Base-by-base conservation (phyloP, 2,888 invertebrate species). In the Aleiodes testaceus region DNA sequence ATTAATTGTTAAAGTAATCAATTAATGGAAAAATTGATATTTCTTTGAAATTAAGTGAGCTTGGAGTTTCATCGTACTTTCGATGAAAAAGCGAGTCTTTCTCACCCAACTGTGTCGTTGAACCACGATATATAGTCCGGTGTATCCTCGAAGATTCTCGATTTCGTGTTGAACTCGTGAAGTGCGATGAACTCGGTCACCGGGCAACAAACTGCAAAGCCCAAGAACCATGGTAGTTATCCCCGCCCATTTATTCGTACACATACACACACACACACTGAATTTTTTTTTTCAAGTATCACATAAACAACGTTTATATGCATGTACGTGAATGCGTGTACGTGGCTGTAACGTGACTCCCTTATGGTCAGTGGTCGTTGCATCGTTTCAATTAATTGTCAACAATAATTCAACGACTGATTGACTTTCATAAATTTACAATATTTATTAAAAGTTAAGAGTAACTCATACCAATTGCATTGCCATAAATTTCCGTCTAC, bases 121-220 rank as follows among this genome's bases (percentile, higher is more conserved):
- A 47, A 47, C 47, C 14, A 70, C 72, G 69, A 53, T 50, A 30
- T 69, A 45, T 69, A 73, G 66, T 70, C 69, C 63, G 67, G 70
- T 65, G 74, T 66, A 59, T 71, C 63, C 50, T 76, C 76, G 85
- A 86, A 84, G 81, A 79, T 85, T 85, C 85, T 86, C 84, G 85
- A 85, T 86, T 85, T 86, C 85, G 84, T 81, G 84, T 78, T 79
- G 74, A 63, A 63, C 36, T 59, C 59, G 36, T 42, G 14, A 80
- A 79, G 80, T 82, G 83, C 87, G 87, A 87, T 87, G 87, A 87
- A 87, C 87, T 87, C 87, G 87, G 87, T 87, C 87, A 87, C 85
- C 87, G 87, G 86, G 86, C 87, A 87, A 87, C 86, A 87, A 87
- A 87, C 87, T 86, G 85, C 86, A 84, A 77, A 74, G 75, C 80